A percentile compares a stretch with the other conserved stretches of the same genome.
These are phyloP conservation scores for Pachyrhynchus sulphureomaculatus DNA, from an alignment of 1,140 invertebrate species.

Conservation along the genomic window DNA sequence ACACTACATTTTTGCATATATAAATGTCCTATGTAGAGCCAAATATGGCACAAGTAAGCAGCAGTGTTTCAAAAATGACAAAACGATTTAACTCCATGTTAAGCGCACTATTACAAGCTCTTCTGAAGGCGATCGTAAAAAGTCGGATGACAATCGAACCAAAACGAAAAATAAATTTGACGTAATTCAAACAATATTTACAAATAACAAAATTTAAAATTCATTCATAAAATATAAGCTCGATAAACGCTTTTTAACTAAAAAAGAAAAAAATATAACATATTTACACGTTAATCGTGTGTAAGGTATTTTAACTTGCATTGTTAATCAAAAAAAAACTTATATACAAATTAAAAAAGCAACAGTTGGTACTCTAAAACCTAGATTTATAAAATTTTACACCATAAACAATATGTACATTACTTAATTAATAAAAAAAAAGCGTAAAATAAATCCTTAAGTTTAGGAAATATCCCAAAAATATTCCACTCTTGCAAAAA, in stretches of 20 bases:
- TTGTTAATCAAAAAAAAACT: slow-evolving; percentile 15
- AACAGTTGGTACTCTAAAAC: slow-evolving; percentile 19
- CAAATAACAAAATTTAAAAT: slow-evolving; percentile 21
- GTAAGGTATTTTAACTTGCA: background rate
- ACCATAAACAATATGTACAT: background rate
- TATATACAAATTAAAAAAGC: slow-evolving; percentile 12
- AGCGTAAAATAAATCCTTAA: slow-evolving; percentile 6
- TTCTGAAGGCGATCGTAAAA: background rate
- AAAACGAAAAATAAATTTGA: slow-evolving; percentile 11
- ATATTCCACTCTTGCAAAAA: background rate
- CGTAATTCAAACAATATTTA: background rate
- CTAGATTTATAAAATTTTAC: slow-evolving; percentile 12
- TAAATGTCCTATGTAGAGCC: background rate
- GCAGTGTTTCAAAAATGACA: background rate
- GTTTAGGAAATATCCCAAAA: slow-evolving; percentile 1
- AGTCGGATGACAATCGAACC: background rate
- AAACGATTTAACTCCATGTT: too few relatives aligned
- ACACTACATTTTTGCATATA: background rate
- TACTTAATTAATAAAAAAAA: background rate
- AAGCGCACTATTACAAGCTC: background rate
- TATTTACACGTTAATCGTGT: slow-evolving; percentile 9
- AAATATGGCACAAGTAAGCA: background rate
- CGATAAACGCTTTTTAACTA: slow-evolving; percentile 14
- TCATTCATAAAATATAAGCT: slow-evolving; percentile 5
- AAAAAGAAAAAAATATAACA: slow-evolving; percentile 6